Evolutionary conservation across 2,888 invertebrate species (phyloP).

Genomic region (Diachrysia chrysitis): DNA sequence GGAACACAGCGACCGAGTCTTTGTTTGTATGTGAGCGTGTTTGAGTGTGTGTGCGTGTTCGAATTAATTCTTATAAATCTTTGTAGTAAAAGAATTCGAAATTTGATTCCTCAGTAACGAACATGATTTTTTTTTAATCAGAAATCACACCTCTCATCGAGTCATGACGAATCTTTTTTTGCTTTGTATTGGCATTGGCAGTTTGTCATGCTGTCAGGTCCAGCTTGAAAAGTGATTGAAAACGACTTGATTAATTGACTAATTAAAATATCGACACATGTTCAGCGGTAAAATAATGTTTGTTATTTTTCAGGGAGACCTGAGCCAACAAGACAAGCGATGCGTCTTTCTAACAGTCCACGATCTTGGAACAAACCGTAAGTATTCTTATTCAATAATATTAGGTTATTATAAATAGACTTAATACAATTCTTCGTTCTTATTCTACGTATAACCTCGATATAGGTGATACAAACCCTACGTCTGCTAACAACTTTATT

Average conservation of each 20-base stretch:
- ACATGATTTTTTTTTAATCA: not conserved
- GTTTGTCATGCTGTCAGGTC: not conserved
- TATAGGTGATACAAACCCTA: too few species aligned
- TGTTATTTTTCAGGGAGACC: conserved; percentile 91
- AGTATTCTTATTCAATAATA: conserved; percentile 75
- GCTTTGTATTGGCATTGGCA: not conserved
- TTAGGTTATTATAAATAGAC: too few species aligned
- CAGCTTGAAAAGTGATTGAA: not conserved
- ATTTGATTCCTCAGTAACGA: not conserved
- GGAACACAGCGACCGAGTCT: not conserved
- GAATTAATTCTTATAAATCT: not conserved
- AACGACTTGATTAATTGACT: not conserved
- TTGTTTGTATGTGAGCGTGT: not conserved
- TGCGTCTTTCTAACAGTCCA: conserved; percentile 96
- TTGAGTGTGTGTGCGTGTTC: not conserved
- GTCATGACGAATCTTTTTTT: not conserved
- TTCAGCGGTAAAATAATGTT: not conserved
- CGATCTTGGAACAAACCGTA: conserved; percentile 95
- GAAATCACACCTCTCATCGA: not conserved
- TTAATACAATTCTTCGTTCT: too few species aligned
- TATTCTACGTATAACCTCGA: too few species aligned
- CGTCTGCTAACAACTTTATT: too few species aligned
- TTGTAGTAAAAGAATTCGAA: not conserved
- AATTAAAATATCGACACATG: not conserved
- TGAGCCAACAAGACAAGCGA: conserved; percentile 93